Evolutionary conservation across 2,797 vertebrate species (phyloP), one percentile per base, ranked within the genome.

Genomic region (Lepus oiostolus): DNA sequence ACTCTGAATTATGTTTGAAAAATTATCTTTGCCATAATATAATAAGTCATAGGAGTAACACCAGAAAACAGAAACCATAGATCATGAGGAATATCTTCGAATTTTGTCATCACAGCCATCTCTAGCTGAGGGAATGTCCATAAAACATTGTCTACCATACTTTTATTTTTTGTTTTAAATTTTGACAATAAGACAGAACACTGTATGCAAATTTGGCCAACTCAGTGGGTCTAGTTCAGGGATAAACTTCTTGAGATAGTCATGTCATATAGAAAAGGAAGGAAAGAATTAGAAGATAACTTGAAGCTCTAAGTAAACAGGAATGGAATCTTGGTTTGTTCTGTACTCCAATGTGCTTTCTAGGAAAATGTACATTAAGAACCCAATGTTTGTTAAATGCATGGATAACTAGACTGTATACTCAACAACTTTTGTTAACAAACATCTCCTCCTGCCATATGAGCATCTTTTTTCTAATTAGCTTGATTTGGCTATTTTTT

Each of bases 401-500:
- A 26, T 17, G 4, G 71, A 22, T 86, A 17, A 52, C 65, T 26
- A 72, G 24, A 87, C 32, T 32, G 14, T 91, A 3, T n/a, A 47
- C 72, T 65, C 84, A 13, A 74, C 54, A 80, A 42, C 32, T 75
- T 88, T 65, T 52, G 10, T 38, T 75, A 70, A 70, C 21, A 89
- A 88, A 47, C 2, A 7, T 13, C 5, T 5, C n/a, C 28, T 47
- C 26, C 72, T 54, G 75, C 0, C 65, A 26, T 62, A 68, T 2
- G 67, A 75, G 74, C 3, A 42, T 38, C 68, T 87, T 89, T 75
- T 62, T 77, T 88, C 52, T 58, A 70, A 60, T 70, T 63, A 42
- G 8, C 8, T 85, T 92, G 38, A 72, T 58, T 16, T 91, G 85
- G n/a, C 21, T 63, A 9, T 90, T 87, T 71, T 83, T 84, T 88